A percentile compares a stretch with the other conserved stretches of the same genome.
Evolutionary conservation across 2,888 invertebrate genomes (phyloP).

Genomic region (Orchesella flavescens): DNA sequence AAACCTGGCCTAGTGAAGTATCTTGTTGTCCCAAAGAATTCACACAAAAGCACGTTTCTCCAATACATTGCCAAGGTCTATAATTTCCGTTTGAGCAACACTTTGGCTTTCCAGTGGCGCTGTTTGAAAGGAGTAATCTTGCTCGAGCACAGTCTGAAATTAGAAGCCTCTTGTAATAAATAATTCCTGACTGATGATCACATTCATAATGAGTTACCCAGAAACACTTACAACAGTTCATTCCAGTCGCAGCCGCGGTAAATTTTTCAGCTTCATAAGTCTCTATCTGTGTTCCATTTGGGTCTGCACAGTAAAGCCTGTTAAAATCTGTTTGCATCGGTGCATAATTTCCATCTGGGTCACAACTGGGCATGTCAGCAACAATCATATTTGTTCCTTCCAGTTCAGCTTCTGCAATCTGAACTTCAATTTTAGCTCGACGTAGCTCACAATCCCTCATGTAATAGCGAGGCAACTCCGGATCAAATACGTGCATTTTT

Average conservation of each 20-base stretch:
- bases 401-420: slow-evolving; percentile 57
- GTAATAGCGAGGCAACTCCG: slow-evolving; percentile 59
- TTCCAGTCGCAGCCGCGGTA: slow-evolving; percentile 74
- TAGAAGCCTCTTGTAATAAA: too few species aligned
- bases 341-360: slow-evolving; percentile 70
- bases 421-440: slow-evolving; percentile 55
- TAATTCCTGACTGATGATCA: too few species aligned
- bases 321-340: slow-evolving; percentile 65
- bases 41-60: slow-evolving; percentile 80
- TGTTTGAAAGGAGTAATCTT: slow-evolving; percentile 75
- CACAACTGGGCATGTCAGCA: slow-evolving; percentile 68
- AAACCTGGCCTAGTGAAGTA: not conserved
- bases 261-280: slow-evolving; percentile 75
- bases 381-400: slow-evolving; percentile 52
- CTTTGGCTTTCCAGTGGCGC: slow-evolving; percentile 75
- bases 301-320: slow-evolving; percentile 77
- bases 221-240: slow-evolving; percentile 73
- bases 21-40: slow-evolving; percentile 77
- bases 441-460: slow-evolving; percentile 64
- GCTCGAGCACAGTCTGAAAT: slow-evolving; percentile 80
- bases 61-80: slow-evolving; percentile 78
- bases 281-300: slow-evolving; percentile 77
- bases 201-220: too few species aligned
- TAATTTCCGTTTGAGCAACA: slow-evolving; percentile 82
- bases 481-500: slow-evolving; percentile 53